These are phyloP conservation scores for Acronicta leporina DNA, from an alignment of 2,888 invertebrate species.

Conservation along the genomic window DNA sequence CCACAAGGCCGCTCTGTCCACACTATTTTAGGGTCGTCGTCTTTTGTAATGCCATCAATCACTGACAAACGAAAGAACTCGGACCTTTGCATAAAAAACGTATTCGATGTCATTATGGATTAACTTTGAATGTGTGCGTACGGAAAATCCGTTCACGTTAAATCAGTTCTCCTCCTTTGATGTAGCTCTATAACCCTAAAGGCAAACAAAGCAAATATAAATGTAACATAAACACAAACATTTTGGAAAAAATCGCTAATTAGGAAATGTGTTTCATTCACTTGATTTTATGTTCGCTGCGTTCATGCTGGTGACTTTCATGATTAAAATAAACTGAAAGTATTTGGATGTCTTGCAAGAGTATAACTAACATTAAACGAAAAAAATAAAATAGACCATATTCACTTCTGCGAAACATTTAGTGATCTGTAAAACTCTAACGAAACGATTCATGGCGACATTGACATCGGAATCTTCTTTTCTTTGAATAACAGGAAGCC, in stretches of 20 bases:
- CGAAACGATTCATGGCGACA: no score
- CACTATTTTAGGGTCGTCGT: constrained; percentile 62
- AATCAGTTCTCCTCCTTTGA: constrained; percentile 25
- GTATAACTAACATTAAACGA: constrained; percentile 3
- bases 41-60: constrained; percentile 75
- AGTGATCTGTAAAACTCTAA: constrained; percentile 17
- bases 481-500: constrained; percentile 32
- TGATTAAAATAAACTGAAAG: constrained; percentile 6
- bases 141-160: constrained; percentile 20
- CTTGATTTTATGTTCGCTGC: no score
- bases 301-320: not conserved
- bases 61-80: constrained; percentile 69
- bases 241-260: constrained; percentile 18
- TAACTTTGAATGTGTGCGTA: constrained; percentile 62
- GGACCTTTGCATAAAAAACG: constrained; percentile 70
- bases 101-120: constrained; percentile 68
- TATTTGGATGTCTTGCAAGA: no score
- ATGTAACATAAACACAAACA: constrained; percentile 8
- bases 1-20: constrained; percentile 47
- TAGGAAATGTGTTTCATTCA: constrained; percentile 7
- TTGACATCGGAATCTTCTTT: constrained; percentile 11
- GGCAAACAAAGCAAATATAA: constrained; percentile 23
- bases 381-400: not conserved
- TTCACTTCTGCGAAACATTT: constrained; percentile 24
- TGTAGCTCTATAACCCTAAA: constrained; percentile 27